Conservation (phyloP, 2,797 vertebrate species). For the Salarias fasciatus region DNA sequence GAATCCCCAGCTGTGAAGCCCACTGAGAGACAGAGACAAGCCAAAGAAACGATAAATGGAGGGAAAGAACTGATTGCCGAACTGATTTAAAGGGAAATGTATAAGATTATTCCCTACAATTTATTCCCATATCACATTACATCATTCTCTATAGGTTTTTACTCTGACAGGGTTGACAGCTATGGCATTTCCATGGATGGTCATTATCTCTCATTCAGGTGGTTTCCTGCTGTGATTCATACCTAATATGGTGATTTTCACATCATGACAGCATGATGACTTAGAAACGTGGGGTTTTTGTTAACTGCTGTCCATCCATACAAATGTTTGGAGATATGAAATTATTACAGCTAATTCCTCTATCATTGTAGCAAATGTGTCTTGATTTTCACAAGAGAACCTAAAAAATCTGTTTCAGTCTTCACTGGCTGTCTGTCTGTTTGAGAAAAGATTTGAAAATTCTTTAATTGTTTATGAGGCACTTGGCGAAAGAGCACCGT, state of each 20-base stretch:
- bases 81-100: slow-evolving; percentile 1
- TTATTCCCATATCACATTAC: background rate
- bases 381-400: too few species aligned
- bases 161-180: background rate
- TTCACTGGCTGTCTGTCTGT: too few species aligned
- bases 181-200: slow-evolving; percentile 15
- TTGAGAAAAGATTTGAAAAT: too few species aligned
- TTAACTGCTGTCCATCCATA: too few species aligned
- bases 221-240: slow-evolving; percentile 19
- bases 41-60: slow-evolving; percentile 21
- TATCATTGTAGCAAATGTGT: too few species aligned
- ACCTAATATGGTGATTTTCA: slow-evolving; percentile 23
- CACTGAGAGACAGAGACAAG: background rate
- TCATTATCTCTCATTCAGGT: slow-evolving; percentile 18
- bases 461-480: too few species aligned
- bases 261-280: too few species aligned
- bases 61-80: slow-evolving; percentile 3
- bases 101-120: background rate
- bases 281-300: too few species aligned
- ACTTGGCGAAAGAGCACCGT: too few species aligned
- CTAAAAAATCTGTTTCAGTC: too few species aligned
- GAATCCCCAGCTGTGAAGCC: slow-evolving; percentile 19
- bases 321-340: too few species aligned
- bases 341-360: too few species aligned
- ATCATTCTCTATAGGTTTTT: background rate